These are phyloP conservation scores for Bombylius major DNA, from an alignment of 2,888 invertebrate species.

Conservation along the genomic window DNA sequence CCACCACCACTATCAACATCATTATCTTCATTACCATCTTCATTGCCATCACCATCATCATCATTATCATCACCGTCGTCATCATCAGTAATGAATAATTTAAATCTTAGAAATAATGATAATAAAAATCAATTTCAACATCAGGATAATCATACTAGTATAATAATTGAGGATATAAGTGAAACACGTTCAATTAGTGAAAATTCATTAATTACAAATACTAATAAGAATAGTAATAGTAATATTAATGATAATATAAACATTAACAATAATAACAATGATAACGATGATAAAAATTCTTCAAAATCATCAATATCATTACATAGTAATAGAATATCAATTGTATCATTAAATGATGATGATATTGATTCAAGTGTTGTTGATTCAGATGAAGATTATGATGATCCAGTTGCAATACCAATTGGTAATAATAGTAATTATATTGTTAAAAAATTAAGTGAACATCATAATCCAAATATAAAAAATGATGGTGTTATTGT, in stretches of 20 bases:
- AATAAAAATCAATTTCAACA: too few species aligned
- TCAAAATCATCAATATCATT: neutral
- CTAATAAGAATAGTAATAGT: too few species aligned
- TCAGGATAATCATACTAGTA: neutral
- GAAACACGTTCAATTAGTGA: neutral
- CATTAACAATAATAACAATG: neutral
- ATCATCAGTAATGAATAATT: too few species aligned
- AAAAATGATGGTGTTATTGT: conserved; percentile 9
- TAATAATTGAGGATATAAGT: neutral
- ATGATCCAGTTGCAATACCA: conserved; percentile 6
- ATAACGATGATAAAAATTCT: neutral
- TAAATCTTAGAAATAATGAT: too few species aligned
- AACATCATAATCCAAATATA: conserved; percentile 18
- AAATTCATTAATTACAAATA: too few species aligned
- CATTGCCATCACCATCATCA: neutral
- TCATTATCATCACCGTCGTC: too few species aligned
- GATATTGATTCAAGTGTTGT: conserved; percentile 30
- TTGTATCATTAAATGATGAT: conserved; percentile 30
- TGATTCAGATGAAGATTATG: conserved; percentile 29
- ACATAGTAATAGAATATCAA: conserved; percentile 24
- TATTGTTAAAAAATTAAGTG: conserved; percentile 30
- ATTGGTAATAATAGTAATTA: conserved; percentile 18
- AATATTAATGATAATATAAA: too few species aligned
- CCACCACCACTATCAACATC: too few species aligned
- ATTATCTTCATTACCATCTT: too few species aligned